Base-by-base conservation (phyloP, 2,888 invertebrate species). In the Campoplex nolae region DNA sequence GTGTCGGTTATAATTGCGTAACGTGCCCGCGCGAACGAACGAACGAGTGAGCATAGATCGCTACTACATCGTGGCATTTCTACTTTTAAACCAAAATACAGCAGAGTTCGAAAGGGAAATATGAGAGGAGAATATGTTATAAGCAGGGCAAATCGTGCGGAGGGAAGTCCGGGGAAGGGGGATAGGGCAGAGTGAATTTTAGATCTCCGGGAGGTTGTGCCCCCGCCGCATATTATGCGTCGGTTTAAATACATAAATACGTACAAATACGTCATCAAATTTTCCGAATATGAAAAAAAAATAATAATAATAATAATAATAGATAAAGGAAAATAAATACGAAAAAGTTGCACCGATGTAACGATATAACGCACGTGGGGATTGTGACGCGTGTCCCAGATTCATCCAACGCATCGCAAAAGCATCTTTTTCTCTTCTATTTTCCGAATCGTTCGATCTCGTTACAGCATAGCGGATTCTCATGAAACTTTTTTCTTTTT, bases 1-100 rank as follows among this genome's bases (percentile, higher is more conserved):
- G 62, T 82, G 78, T 45, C 70, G 83, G 85, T 78, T 83, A 86
- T 86, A 86, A 86, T 86, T 86, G 85, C 85, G 83, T 79, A 86
- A 86, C 85, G 45, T 62, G 68, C 35, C 28, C 74, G 35, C 74
- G 54, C 68, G 73, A 54, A 18, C 68, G 42, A 23, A 23, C 23
- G 23, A 23, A 23, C 74, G 35, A 67, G 54, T 62, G 73, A 54
- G 18, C 68, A 83, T 75, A 70, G 79, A 82, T 82, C 74, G 81
- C 48, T 35, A 42, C 77, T 35, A 42, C 77, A 68, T 56, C 38
- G 73, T 82, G 68, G 75, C 67, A 67, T 86, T 86, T 86, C 85
- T 86, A 86, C 83, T 86, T 86, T 86, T 86, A 83, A 86, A 83
- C 85, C 78, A n/a, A 74, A 58, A 45, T 77, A 54, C 32, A 70